phyloP scores from a whole-genome alignment of 2,888 invertebrate species.

The Keiferia lycopersicella region DNA sequence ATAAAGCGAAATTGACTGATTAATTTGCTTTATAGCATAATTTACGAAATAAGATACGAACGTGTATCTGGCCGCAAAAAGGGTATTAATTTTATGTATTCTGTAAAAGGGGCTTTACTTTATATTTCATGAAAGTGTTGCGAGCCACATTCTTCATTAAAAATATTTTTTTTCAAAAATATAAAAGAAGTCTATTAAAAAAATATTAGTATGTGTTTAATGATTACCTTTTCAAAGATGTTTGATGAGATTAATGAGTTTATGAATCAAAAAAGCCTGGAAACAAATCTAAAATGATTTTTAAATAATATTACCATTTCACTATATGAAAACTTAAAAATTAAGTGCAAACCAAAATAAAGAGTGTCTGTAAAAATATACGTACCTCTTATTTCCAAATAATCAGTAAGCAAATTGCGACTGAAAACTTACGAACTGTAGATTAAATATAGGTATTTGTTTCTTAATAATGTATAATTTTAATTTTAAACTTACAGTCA shows the following conservation, averaged over 20 bases:
- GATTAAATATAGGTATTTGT: neutral
- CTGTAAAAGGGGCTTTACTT: too few species aligned
- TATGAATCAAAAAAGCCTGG: conserved; percentile 25
- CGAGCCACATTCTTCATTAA: too few species aligned
- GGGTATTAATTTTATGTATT: too few species aligned
- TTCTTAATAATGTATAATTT: neutral
- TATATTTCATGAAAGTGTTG: too few species aligned
- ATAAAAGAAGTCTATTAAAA: neutral
- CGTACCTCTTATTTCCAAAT: neutral
- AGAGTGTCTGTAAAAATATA: conserved; percentile 26
- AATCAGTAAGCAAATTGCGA: neutral
- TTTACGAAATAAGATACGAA: neutral
- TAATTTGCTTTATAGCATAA: neutral
- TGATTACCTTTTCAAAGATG: neutral
- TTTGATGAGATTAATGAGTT: conserved; percentile 16
- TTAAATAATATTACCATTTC: conserved; percentile 26
- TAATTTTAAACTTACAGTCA: conserved; percentile 16
- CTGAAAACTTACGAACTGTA: neutral
- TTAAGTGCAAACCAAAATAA: conserved; percentile 35
- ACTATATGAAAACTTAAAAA: conserved; percentile 25
- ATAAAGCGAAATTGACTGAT: neutral
- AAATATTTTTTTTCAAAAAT: neutral
- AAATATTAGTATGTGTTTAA: neutral
- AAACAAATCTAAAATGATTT: conserved; percentile 32
- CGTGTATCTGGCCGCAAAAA: too few species aligned